These are phyloP conservation scores for Hyppa rectilinea DNA, from an alignment of 2,888 invertebrate species.

Conservation along the genomic window DNA sequence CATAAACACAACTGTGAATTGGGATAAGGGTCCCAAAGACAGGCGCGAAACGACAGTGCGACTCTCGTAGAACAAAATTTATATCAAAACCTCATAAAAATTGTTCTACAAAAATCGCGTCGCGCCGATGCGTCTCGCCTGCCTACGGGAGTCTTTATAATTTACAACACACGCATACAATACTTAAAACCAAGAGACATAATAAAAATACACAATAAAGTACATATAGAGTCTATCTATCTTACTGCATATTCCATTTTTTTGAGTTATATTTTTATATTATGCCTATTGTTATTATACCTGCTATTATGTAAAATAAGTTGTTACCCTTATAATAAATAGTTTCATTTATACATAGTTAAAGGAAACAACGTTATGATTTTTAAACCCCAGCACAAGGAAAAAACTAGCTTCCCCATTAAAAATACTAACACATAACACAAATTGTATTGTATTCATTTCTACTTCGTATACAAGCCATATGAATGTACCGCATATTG, in stretches of 20 bases:
- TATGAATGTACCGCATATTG: neutral
- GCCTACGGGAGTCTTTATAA: too few species aligned
- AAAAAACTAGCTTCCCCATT: neutral
- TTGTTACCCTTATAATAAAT: neutral
- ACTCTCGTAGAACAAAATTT: too few species aligned
- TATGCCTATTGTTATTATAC: neutral
- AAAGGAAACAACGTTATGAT: neutral
- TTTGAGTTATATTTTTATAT: neutral
- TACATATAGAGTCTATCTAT: too few species aligned
- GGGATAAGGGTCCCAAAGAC: too few species aligned
- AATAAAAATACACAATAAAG: too few species aligned
- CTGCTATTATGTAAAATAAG: neutral
- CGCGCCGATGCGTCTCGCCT: too few species aligned
- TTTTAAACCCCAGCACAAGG: neutral
- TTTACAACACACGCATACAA: too few species aligned
- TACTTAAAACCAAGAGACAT: too few species aligned
- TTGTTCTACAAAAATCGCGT: too few species aligned
- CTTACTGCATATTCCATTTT: neutral
- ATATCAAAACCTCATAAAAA: too few species aligned
- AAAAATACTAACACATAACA: neutral
- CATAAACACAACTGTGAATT: neutral
- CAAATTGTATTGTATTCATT: slow-evolving; percentile 6
- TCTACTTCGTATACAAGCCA: neutral
- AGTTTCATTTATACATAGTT: neutral
- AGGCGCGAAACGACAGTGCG: too few species aligned